These are phyloP conservation scores for Amblyopsis rosae DNA, from an alignment of 2,113 vertebrate genomes.

Conservation along the genomic window DNA sequence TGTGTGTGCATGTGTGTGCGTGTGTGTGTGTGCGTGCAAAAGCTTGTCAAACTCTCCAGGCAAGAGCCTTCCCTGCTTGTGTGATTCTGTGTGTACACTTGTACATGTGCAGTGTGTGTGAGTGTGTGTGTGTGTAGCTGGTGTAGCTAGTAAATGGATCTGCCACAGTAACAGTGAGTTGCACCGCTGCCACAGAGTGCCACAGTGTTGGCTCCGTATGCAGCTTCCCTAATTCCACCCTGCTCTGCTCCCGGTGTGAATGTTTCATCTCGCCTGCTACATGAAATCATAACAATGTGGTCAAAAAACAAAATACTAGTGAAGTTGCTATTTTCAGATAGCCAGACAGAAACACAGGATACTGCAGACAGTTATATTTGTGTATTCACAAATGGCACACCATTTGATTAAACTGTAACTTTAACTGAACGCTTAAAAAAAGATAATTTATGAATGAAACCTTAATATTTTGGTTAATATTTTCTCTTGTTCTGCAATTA, in stretches of 20 bases:
- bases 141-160: constrained; percentile 1
- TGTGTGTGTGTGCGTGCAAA: background rate
- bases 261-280: constrained; percentile 32
- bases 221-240: constrained; percentile 6
- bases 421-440: background rate
- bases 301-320: constrained; percentile 24
- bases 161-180: constrained; percentile 13
- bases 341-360: background rate
- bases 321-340: constrained; percentile 1
- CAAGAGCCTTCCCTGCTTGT: background rate
- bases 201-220: constrained; percentile 10
- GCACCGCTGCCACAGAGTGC: constrained; percentile 13
- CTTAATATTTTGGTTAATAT: too few species aligned
- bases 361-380: background rate
- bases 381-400: background rate
- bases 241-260: constrained; percentile 12
- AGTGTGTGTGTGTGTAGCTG: constrained; percentile 10
- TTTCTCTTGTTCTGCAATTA: too few species aligned
- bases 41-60: background rate
- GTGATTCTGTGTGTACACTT: background rate
- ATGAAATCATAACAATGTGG: constrained; percentile 10
- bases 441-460: too few species aligned
- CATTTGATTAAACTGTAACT: background rate
- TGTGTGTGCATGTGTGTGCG: too few species aligned
- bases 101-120: background rate